These are phyloP conservation scores for Probosciger aterrimus DNA, from an alignment of 2,113 vertebrate genomes.

Conservation along the genomic window DNA sequence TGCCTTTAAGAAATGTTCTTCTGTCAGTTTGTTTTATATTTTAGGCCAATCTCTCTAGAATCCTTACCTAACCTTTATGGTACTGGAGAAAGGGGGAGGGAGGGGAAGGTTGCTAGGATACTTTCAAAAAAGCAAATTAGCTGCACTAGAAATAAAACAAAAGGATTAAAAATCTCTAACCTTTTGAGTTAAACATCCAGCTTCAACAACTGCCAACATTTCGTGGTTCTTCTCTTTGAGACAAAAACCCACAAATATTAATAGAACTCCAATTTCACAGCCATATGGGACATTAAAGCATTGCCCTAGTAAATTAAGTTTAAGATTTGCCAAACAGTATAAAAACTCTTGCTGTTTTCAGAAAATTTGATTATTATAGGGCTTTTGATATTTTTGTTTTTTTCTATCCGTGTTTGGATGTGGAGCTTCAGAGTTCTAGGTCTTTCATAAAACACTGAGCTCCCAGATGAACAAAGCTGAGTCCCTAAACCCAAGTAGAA, in stretches of 20 bases:
- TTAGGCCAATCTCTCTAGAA: slow-evolving; percentile 30
- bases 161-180: slow-evolving; percentile 43
- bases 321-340: neutral
- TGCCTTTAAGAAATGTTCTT: slow-evolving; percentile 32
- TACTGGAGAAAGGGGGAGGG: neutral
- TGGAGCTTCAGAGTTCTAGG: neutral
- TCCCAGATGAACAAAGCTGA: neutral
- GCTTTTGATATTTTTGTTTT: neutral
- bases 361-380: neutral
- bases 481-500: neutral
- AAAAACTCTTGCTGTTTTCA: neutral
- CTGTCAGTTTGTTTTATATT: slow-evolving; percentile 33
- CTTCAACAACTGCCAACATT: slow-evolving; percentile 10
- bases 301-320: neutral
- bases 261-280: neutral
- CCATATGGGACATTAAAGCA: neutral
- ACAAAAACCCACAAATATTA: neutral
- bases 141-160: slow-evolving; percentile 55
- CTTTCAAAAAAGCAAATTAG: slow-evolving; percentile 62
- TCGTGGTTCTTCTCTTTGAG: neutral
- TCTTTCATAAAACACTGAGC: neutral
- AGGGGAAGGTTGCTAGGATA: slow-evolving; percentile 65
- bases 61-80: slow-evolving; percentile 61
- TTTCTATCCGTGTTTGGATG: neutral
- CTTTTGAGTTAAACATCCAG: neutral